Percentiles rank a stretch among this genome's conserved stretches.
Evolutionary conservation across 2,113 vertebrate genomes (phyloP).

Genomic region (Sapayoa aenigma): DNA sequence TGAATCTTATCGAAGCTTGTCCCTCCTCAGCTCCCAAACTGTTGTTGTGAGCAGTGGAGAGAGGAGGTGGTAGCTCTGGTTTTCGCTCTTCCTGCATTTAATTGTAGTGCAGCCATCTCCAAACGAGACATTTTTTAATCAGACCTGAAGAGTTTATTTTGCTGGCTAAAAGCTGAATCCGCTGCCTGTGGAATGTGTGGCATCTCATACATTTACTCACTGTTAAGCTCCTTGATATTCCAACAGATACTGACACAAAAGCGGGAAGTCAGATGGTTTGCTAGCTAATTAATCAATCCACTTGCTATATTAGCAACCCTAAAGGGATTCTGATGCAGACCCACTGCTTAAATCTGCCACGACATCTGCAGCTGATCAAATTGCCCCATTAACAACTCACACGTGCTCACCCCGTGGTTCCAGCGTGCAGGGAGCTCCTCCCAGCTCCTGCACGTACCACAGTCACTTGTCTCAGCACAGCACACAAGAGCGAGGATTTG

Average conservation of each 20-base stretch:
- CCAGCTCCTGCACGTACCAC: neutral
- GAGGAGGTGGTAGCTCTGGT: neutral
- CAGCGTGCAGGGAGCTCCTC: neutral
- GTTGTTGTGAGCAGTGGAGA: neutral
- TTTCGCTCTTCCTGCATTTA: neutral
- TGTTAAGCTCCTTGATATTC: neutral
- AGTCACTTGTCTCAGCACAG: neutral
- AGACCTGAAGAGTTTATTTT: conserved; percentile 15
- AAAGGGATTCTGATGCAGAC: conserved; percentile 22
- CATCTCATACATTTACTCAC: neutral
- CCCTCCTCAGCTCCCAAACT: neutral
- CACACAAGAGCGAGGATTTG: neutral
- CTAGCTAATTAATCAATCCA: conserved; percentile 34
- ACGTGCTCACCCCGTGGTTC: neutral
- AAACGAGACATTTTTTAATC: neutral
- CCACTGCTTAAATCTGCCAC: neutral
- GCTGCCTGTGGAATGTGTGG: neutral
- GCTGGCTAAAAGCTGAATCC: neutral
- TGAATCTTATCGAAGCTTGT: neutral
- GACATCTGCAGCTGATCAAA: neutral
- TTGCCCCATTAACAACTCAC: neutral
- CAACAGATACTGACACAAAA: neutral
- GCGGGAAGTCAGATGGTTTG: neutral
- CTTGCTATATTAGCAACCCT: neutral
- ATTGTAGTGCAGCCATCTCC: neutral